phyloP scores from a whole-genome alignment of 2,113 vertebrate species.

The Murina feae region DNA sequence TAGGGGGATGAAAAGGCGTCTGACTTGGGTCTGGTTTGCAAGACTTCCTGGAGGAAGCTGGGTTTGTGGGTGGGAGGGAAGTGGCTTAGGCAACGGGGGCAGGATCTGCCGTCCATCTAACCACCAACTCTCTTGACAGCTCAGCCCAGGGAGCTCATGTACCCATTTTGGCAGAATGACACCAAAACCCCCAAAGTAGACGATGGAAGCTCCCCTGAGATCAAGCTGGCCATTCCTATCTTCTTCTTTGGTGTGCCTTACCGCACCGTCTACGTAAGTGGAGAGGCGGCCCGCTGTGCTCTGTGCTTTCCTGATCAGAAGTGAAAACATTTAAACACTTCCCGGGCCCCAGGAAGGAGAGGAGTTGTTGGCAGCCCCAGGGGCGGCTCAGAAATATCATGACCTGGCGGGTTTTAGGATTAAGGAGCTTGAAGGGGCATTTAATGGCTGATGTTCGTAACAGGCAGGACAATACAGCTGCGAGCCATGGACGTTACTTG shows the following conservation, averaged over 20 bases:
- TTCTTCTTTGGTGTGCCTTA: constrained; percentile 91
- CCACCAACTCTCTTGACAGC: constrained; percentile 78
- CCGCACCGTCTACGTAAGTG: constrained; percentile 93
- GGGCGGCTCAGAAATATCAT: constrained; percentile 79
- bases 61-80: neutral
- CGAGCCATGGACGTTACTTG: constrained; percentile 70
- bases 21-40: neutral
- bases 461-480: constrained; percentile 78
- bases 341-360: constrained; percentile 46
- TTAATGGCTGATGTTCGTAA: constrained; percentile 81
- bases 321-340: constrained; percentile 59
- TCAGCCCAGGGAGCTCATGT: constrained; percentile 85
- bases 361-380: constrained; percentile 75
- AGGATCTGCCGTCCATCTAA: neutral
- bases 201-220: constrained; percentile 95
- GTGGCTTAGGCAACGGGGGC: neutral
- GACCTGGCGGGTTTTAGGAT: constrained; percentile 83
- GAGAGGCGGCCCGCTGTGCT: neutral
- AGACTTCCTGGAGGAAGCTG: neutral
- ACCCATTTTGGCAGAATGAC: constrained; percentile 87
- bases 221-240: constrained; percentile 87
- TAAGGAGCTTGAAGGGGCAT: constrained; percentile 82
- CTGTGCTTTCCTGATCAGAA: constrained; percentile 34
- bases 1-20: neutral
- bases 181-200: constrained; percentile 96